phyloP scores from a whole-genome alignment of 2,888 invertebrate genomes.

The Odontothrips loti region DNA sequence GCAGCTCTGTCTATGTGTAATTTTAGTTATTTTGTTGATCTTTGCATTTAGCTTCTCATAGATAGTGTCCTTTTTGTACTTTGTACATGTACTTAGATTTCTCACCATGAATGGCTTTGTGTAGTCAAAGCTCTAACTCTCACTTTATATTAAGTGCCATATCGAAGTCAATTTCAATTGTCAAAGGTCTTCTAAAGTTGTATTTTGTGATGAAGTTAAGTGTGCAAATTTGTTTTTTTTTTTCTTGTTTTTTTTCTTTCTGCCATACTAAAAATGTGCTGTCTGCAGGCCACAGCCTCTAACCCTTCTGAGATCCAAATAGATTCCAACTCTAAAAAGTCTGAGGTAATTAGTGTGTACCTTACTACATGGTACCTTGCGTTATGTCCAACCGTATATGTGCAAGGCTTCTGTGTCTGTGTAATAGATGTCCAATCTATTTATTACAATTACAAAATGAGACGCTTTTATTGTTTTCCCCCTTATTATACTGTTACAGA shows the following conservation, averaged over 20 bases:
- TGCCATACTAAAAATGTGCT: background rate
- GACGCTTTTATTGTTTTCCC: too few species aligned
- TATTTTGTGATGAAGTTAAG: background rate
- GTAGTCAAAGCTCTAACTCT: background rate
- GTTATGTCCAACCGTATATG: too few species aligned
- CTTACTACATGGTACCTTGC: background rate
- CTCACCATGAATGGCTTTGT: background rate
- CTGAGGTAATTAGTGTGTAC: background rate
- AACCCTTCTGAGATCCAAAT: constrained; percentile 1
- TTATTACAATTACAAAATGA: too few species aligned
- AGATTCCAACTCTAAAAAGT: constrained; percentile 10
- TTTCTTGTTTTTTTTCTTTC: background rate
- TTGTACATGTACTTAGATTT: background rate
- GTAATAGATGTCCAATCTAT: too few species aligned
- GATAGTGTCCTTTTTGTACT: too few species aligned
- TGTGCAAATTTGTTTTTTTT: background rate
- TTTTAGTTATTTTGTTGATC: background rate
- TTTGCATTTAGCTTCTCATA: too few species aligned
- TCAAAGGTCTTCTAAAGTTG: background rate
- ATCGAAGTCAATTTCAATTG: background rate
- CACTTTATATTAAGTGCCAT: too few species aligned
- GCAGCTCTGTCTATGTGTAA: background rate
- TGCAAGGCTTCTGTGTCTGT: background rate
- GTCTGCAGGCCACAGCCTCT: constrained; percentile 9
- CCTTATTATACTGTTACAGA: too few species aligned